Percentiles rank a stretch among this genome's conserved stretches.
These are phyloP conservation scores for Volucella inflata DNA, from an alignment of 2,888 invertebrate species.

Conservation along the genomic window DNA sequence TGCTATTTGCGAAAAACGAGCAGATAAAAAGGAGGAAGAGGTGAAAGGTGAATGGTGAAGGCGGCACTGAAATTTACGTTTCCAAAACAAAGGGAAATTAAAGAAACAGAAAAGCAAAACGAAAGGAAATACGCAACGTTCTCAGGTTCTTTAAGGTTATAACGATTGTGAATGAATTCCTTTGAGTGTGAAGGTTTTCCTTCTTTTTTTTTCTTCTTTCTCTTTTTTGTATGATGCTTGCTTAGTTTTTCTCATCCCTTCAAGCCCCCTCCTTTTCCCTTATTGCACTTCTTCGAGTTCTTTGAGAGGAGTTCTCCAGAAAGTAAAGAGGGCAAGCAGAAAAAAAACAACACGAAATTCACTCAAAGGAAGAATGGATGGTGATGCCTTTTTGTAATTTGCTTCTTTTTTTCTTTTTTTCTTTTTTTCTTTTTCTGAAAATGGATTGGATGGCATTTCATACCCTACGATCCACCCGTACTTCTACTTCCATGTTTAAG, in stretches of 20 bases:
- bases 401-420: not conserved
- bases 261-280: not conserved
- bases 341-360: not conserved
- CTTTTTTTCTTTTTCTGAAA: not conserved
- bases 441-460: slow-evolving; percentile 2
- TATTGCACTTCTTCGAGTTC: slow-evolving; percentile 10
- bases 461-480: too few species aligned
- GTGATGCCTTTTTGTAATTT: too few species aligned
- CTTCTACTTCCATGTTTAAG: too few species aligned
- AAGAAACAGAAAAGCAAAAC: slow-evolving; percentile 1
- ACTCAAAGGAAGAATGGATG: slow-evolving; percentile 13
- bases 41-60: slow-evolving; percentile 7
- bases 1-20: not conserved
- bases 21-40: not conserved
- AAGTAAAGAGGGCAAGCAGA: not conserved
- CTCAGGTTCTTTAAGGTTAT: slow-evolving; percentile 20
- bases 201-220: slow-evolving; percentile 8
- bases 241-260: slow-evolving; percentile 9
- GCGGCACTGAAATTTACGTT: not conserved
- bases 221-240: slow-evolving; percentile 4
- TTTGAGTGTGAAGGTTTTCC: slow-evolving; percentile 11
- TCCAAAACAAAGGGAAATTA: slow-evolving; percentile 18
- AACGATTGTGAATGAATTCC: slow-evolving; percentile 48
- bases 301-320: slow-evolving; percentile 25
- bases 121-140: slow-evolving; percentile 17